Base-by-base conservation (phyloP, 2,113 vertebrate species). In the Engystomops pustulosus region DNA sequence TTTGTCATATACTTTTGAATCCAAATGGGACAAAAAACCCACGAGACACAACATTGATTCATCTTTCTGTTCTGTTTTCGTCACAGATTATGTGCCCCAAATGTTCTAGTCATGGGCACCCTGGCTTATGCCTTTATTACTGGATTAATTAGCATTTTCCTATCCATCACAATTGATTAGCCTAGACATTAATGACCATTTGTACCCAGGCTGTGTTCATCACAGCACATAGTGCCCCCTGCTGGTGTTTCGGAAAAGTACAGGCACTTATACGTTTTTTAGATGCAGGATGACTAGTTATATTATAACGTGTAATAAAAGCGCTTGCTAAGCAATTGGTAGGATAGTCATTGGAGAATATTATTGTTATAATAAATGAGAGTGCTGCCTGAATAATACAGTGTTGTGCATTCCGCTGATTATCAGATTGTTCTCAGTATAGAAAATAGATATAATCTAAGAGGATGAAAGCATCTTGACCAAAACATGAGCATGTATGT, bases 161-260 rank as follows among this genome's bases (percentile, higher is more conserved):
- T 44, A 38, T 71, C 68, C 34, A 41, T 41, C 38, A 14, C 36
- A 32, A 32, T 6, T 72, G n/a, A 45, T 75, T 30, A 18, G 8
- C 47, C 41, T 53, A n/a, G 47, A 71, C 36, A 23, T n/a, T 38
- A 51, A 9, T 47, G 41, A 20, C 44, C n/a, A 72, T 15, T 23
- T 3, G 25, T 30, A 34, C 25, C 14, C 17, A 74, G 15, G 11
- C n/a, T 30, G 45, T 10, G 11, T 7, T 18, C 68, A 71, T 71
- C 38, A 69, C 68, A 71, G 36, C 38, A 69, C 27, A 32, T 14
- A 15, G 18, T 53, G 72, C 72, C 72, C 30, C 47, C 72, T 53
- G 72, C 72, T 76, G 72, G 72, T 53, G 11, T 17, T 36, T 30
- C 17, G n/a, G 10, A 23, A 36, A 53, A 53, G 4, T 76, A 18